A percentile compares a stretch with the other conserved stretches of the same genome.
phyloP scores from a whole-genome alignment of 2,888 invertebrate genomes.

The Trachelus troglodyta region DNA sequence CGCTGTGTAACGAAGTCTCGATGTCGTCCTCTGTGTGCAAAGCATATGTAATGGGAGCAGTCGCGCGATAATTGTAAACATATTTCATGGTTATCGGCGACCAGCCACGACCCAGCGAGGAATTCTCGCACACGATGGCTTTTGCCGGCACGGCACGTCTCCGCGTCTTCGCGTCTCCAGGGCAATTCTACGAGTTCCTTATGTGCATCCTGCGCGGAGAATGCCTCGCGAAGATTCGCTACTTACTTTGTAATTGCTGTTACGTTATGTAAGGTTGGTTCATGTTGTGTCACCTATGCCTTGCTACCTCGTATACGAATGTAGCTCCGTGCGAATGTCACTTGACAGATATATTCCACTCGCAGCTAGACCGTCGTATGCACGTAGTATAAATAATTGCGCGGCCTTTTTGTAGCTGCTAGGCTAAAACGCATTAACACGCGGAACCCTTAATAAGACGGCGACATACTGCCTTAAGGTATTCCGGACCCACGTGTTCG shows the following conservation, averaged over 20 bases:
- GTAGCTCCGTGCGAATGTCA: not conserved
- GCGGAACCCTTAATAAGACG: not conserved
- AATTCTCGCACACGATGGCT: not conserved
- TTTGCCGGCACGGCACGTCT: not conserved
- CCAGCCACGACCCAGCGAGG: not conserved
- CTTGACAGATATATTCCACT: not conserved
- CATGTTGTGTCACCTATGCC: not conserved
- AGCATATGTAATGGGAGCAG: not conserved
- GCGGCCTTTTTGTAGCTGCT: not conserved
- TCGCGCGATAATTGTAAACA: not conserved
- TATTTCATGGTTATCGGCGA: not conserved
- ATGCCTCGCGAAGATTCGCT: not conserved
- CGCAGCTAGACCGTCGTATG: not conserved
- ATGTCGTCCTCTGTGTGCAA: not conserved
- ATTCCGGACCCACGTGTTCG: not conserved
- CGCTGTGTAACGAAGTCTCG: not conserved
- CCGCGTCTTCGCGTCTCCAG: not conserved
- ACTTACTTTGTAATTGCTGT: not conserved
- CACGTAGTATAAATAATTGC: not conserved
- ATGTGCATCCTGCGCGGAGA: not conserved
- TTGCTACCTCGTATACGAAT: not conserved
- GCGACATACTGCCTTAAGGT: not conserved
- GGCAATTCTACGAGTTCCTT: not conserved
- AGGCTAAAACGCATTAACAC: not conserved
- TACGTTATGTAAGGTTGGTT: not conserved